Conservation (phyloP, 2,888 invertebrate genomes). For the Onthophagus sagittarius region DNA sequence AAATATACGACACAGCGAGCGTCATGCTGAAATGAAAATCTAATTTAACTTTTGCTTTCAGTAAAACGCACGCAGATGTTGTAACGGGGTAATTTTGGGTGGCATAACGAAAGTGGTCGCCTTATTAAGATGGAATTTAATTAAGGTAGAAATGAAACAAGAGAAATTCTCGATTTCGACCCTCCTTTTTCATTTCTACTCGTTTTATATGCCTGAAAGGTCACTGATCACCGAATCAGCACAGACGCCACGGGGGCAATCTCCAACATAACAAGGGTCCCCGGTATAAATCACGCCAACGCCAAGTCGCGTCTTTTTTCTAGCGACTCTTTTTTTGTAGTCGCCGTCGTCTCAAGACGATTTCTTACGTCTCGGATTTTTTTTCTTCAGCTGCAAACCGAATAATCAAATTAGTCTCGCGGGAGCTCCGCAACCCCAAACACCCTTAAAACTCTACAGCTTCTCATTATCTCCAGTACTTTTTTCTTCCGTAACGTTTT, state of each 20-base stretch:
- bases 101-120: neutral
- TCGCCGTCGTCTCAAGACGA: neutral
- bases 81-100: neutral
- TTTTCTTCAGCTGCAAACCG: neutral
- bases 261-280: neutral
- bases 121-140: neutral
- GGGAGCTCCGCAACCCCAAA: neutral
- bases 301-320: neutral
- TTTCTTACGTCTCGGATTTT: neutral
- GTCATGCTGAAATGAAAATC: neutral
- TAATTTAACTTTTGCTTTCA: neutral
- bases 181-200: neutral
- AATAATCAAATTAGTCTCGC: neutral
- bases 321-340: neutral
- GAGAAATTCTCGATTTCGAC: neutral
- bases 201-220: neutral
- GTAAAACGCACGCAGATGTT: neutral
- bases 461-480: neutral
- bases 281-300: neutral
- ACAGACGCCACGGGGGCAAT: neutral
- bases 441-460: neutral
- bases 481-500: neutral
- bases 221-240: neutral
- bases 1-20: neutral
- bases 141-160: neutral